Evolutionary conservation across 2,888 invertebrate genomes (phyloP), one percentile per base, ranked within the genome.

Genomic region (Zonitis immaculata): DNA sequence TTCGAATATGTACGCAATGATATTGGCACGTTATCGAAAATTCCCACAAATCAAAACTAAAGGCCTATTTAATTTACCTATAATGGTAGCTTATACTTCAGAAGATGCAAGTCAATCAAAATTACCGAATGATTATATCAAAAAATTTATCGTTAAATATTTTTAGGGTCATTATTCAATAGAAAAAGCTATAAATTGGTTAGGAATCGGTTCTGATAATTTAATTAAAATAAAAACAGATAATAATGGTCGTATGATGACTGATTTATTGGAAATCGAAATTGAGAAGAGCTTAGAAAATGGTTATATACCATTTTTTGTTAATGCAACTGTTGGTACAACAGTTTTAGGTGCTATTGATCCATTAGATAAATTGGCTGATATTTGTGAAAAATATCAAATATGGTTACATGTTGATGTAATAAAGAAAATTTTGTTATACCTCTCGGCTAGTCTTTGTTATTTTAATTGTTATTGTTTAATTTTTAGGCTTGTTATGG

Each of bases 341-440:
- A 93, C 92, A 0, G 91, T 93, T 0, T 73, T 92, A 7, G 91
- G 92, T 0, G 88, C 91, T 0, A 89, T 90, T 60, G 94, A 94
- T 72, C 85, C 89, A 9, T 69, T 93, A 16, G 74, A 79, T 1
- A 78, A 78, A 28, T 79, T 91, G 9, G 85, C 89, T 1, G 80
- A 82, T 49, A 72, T 92, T 9, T 91, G 91, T 65, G 67, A 79
- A 57, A 81, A 82, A 56, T 78, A 89, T 68, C 75, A 77, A 0
- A 68, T 92, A 7, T 92, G 92, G 92, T 75, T 92, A 69, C 92
- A 92, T 73, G 86, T 91, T 57, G 93, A 93, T 77, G 88, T 87
- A 70, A 76, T 84, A 26, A 44, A 12, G 44, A 48, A 25, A 44
- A 39, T 25, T n/a, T 30, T 11, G 2, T 11, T 25, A 20, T 26